Base-by-base conservation (phyloP, 2,113 vertebrate genomes). In the Microcebus tavaratra region DNA sequence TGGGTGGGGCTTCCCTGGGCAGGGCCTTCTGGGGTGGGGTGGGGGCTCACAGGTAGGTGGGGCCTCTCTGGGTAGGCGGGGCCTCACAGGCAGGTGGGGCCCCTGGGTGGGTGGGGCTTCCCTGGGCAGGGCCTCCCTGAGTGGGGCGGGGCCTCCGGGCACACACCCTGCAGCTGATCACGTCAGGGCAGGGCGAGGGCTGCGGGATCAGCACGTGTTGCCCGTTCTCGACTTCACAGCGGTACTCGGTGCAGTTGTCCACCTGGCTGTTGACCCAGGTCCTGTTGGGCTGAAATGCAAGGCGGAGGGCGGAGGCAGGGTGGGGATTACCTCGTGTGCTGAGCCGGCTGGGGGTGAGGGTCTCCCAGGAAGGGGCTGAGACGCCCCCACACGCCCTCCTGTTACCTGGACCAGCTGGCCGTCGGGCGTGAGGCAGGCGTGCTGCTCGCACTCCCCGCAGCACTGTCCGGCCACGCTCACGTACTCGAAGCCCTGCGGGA, bases 391-490 rank as follows among this genome's bases (percentile, higher is more conserved):
- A 3, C 0, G 27, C 57, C 73, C 12, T 45, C 17, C 17, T 36
- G 21, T 85, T 61, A 98, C 98, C 98, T 79, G 98, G 70, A 57
- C 14, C 73, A 57, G 99, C 61, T 0, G 1, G 25, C 94, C 96
- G 0, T 88, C 65, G 0, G 96, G 87, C 0, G 97, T 92, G 65
- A 97, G 25, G 88, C 99, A 99, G 72, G 96, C 97, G 0, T 75
- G 96, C 93, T 97, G 98, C 6, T 98, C 96, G 45, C 99, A 99
- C 5, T 84, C 48, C 68, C 99, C 99, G 1, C 99, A 99, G 97
- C 99, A 99, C 67, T 98, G 4, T 14, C 96, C 98, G 0, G 97
- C 31, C 15, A 63, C 53, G 0, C 0, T 11, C 34, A 97, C 25
- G 76, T 99, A 99, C 55, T 98, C 88, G 27, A 98, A 98, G 70